Conservation (phyloP, 2,888 invertebrate genomes). For the Trichopria drosophilae region DNA sequence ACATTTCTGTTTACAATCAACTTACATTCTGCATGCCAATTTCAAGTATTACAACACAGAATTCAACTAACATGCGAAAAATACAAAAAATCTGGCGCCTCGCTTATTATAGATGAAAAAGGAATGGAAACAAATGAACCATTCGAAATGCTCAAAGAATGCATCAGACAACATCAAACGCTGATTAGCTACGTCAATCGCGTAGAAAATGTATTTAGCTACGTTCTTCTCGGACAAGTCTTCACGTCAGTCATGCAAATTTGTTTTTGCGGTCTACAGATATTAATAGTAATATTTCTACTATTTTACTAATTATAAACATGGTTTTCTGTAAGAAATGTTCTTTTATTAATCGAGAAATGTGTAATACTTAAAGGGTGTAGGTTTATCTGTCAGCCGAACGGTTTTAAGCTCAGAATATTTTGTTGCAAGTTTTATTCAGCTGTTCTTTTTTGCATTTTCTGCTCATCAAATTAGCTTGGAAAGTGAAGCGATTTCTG, state of each 20-base stretch:
- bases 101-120: not conserved
- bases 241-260: constrained; percentile 30
- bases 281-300: constrained; percentile 26
- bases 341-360: too few species aligned
- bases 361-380: constrained; percentile 24
- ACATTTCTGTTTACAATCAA: constrained; percentile 22
- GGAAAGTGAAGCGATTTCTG: constrained; percentile 16
- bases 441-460: constrained; percentile 28
- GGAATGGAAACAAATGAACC: too few species aligned
- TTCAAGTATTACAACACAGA: constrained; percentile 22
- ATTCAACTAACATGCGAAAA: constrained; percentile 19
- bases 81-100: not conserved
- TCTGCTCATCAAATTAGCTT: constrained; percentile 28
- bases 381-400: constrained; percentile 13
- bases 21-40: constrained; percentile 20
- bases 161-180: constrained; percentile 15
- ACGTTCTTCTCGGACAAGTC: constrained; percentile 29
- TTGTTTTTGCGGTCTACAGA: constrained; percentile 30
- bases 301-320: not conserved
- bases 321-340: not conserved
- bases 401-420: constrained; percentile 28
- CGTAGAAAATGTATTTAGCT: constrained; percentile 25
- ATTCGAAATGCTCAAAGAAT: constrained; percentile 10
- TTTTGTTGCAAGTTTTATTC: constrained; percentile 27
- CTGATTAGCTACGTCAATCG: constrained; percentile 26